Evolutionary conservation across 2,888 invertebrate species (phyloP), one percentile per base, ranked within the genome.

Genomic region (Sarcophaga carnaria): DNA sequence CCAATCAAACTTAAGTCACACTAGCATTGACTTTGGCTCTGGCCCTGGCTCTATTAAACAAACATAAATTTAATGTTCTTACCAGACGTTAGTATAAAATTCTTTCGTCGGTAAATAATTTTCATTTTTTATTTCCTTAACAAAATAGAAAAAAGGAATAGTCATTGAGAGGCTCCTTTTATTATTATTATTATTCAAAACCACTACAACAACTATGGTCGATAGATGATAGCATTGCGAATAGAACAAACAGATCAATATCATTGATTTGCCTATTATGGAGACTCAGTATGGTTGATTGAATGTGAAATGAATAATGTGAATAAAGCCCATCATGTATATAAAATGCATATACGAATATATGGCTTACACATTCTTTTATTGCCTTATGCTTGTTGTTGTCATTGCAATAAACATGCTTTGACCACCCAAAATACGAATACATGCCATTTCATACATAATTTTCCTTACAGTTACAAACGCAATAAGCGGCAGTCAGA

Each of bases 171-270:
- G 79, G 54, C 62, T 78, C 72, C 62, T 78, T 78, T 83, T 66
- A 82, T 71, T 77, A 77, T 17, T 74, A 66, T 80, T 83, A 60
- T 72, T 72, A 84, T 80, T 80, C 37, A 78, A 85, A 77, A 78
- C 72, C 67, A 78, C 81, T 45, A 69, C 6, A 60, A 60, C n/a
- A 60, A 72, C 54, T 76, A 45, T 59, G 64, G 70, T 63, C 37
- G 37, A 37, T 83, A 63, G 69, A 70, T 80, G 62, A 69, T 77
- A 67, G 67, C 67, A 85, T 72, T 81, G 75, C 80, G 63, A 72
- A 81, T 74, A 64, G 74, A 74, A 78, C 14, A 54, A 81, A 85
- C 81, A 85, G 85, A 82, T 81, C 85, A 82, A 75, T 85, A 85
- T 77, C 81, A 77, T 75, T 77, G 69, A 69, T 85, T 85, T 81